Evolutionary conservation across 2,797 vertebrate species (phyloP).

Genomic region (Sus cebifrons): DNA sequence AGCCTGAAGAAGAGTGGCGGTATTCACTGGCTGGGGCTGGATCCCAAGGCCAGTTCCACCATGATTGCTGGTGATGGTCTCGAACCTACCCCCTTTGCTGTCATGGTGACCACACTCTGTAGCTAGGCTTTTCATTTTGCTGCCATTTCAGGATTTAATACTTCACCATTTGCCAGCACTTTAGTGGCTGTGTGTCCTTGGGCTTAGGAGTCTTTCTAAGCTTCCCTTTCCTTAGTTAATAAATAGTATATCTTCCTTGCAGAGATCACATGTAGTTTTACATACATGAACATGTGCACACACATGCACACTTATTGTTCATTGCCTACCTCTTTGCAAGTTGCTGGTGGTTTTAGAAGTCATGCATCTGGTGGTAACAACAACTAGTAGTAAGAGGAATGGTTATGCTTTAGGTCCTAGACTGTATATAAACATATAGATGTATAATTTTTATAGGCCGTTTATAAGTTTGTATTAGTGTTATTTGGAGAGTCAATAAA

Average conservation of each 20-base stretch:
- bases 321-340: background rate
- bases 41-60: rapidly evolving
- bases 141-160: background rate
- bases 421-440: background rate
- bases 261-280: background rate
- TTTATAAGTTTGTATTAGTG: background rate
- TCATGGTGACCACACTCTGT: background rate
- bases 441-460: background rate
- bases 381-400: background rate
- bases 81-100: background rate
- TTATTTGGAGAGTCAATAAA: background rate
- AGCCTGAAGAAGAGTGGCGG: background rate
- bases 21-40: background rate
- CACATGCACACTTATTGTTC: background rate
- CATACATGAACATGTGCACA: rapidly evolving
- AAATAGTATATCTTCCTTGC: background rate
- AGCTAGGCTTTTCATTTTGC: background rate
- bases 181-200: background rate
- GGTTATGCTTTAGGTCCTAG: background rate
- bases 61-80: rapidly evolving
- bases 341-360: background rate
- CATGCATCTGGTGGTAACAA: too few species aligned
- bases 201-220: background rate
- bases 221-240: slow-evolving; percentile 9
- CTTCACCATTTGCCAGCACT: background rate